Conservation (phyloP, 2,113 vertebrate genomes). For the Helogale parvula region DNA sequence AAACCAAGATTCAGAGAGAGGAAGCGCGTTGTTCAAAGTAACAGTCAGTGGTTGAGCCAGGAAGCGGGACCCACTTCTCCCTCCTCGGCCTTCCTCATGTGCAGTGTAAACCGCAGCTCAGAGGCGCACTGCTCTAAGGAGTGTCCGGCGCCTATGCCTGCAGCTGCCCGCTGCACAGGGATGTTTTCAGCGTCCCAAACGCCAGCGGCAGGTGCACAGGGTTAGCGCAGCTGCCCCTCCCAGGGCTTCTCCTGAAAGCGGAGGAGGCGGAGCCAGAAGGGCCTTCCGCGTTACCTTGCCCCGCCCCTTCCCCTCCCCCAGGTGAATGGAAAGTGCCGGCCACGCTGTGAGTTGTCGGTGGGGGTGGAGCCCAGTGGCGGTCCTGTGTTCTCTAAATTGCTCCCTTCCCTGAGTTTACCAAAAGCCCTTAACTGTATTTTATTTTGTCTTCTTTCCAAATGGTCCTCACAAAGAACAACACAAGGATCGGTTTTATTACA, state of each 20-base stretch:
- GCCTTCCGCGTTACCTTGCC: background rate
- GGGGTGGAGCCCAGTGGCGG: background rate
- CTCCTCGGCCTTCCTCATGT: background rate
- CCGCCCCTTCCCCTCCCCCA: background rate
- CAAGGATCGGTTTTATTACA: background rate
- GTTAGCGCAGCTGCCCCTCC: background rate
- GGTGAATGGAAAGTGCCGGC: background rate
- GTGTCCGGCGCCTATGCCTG: too few relatives aligned
- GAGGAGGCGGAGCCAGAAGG: background rate
- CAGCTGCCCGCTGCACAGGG: background rate
- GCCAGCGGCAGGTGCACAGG: too few relatives aligned
- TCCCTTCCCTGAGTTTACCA: background rate
- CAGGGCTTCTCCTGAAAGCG: background rate
- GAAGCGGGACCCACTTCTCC: conserved; percentile 59
- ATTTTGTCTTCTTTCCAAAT: background rate
- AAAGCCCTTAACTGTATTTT: background rate
- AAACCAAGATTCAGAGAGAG: conserved; percentile 43
- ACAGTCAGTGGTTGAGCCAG: conserved; percentile 65
- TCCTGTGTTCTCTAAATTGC: background rate
- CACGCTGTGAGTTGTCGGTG: background rate
- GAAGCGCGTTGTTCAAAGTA: conserved; percentile 63
- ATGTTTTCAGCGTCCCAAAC: too few relatives aligned
- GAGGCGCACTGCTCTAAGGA: background rate
- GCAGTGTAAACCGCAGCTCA: fast-evolving
- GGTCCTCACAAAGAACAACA: background rate